These are phyloP conservation scores for Daubentonia madagascariensis DNA, from an alignment of 2,113 vertebrate species.

Conservation along the genomic window DNA sequence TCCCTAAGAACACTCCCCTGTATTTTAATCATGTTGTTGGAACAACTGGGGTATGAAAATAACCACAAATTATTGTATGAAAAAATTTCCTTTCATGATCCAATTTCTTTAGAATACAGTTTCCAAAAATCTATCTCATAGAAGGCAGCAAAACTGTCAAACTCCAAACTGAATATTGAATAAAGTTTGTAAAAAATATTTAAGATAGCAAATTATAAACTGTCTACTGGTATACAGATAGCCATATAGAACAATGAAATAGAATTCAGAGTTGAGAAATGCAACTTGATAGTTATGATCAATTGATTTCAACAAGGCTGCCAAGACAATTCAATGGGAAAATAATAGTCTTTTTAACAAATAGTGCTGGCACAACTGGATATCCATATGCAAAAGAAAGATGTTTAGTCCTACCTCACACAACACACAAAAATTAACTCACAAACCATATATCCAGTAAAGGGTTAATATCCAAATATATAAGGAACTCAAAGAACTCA, in stretches of 20 bases:
- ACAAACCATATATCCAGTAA: background rate
- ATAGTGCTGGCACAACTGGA: background rate
- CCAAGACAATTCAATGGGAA: background rate
- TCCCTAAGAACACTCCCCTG: background rate
- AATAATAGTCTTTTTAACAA: background rate
- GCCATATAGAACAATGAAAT: background rate
- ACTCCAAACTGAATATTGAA: background rate
- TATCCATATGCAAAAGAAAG: background rate
- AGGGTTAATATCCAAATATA: background rate
- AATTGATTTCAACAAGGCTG: background rate
- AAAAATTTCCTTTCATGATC: background rate
- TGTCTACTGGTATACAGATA: background rate
- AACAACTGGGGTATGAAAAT: background rate
- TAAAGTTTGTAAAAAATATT: background rate
- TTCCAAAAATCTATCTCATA: background rate
- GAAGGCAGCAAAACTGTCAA: background rate
- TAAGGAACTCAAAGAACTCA: background rate
- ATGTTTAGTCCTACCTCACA: background rate
- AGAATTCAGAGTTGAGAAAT: background rate
- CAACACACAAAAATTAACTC: background rate
- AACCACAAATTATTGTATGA: background rate
- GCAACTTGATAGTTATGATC: background rate
- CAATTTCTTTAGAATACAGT: background rate
- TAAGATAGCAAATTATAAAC: background rate
- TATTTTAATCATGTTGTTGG: background rate